phyloP scores from a whole-genome alignment of 2,113 vertebrate species.

The Nothobranchius kuhntae region DNA sequence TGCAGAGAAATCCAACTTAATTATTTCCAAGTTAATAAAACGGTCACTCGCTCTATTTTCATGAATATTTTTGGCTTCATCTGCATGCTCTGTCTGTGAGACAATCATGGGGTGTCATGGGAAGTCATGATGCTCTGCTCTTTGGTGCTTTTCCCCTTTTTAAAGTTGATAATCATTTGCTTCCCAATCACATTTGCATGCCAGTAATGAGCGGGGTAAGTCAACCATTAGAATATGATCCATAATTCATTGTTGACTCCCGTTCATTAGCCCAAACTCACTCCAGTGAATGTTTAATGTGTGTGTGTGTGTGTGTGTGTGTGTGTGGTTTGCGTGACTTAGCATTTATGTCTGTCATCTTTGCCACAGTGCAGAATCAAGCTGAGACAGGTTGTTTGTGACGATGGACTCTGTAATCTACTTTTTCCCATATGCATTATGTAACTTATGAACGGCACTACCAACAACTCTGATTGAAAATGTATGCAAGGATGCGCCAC shows the following conservation, averaged over 20 bases:
- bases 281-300: constrained; percentile 75
- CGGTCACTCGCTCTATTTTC: background rate
- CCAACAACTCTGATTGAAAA: constrained; percentile 52
- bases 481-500: constrained; percentile 45
- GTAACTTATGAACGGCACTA: constrained; percentile 51
- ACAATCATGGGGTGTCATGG: constrained; percentile 6
- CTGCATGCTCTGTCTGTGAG: constrained; percentile 9
- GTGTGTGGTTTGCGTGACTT: constrained; percentile 29
- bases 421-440: constrained; percentile 48
- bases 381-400: constrained; percentile 49
- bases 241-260: constrained; percentile 82
- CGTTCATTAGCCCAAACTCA: constrained; percentile 74
- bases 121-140: constrained; percentile 16
- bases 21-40: constrained; percentile 7
- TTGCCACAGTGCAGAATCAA: constrained; percentile 30
- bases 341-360: constrained; percentile 54
- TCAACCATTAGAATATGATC: constrained; percentile 79
- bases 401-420: constrained; percentile 43
- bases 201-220: constrained; percentile 76
- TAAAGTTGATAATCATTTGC: constrained; percentile 74
- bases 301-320: constrained; percentile 30
- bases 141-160: constrained; percentile 33
- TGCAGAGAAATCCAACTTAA: constrained; percentile 11
- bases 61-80: background rate
- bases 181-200: constrained; percentile 73